Evolutionary conservation across 2,797 vertebrate genomes (phyloP).

Genomic region (Mustela erminea): DNA sequence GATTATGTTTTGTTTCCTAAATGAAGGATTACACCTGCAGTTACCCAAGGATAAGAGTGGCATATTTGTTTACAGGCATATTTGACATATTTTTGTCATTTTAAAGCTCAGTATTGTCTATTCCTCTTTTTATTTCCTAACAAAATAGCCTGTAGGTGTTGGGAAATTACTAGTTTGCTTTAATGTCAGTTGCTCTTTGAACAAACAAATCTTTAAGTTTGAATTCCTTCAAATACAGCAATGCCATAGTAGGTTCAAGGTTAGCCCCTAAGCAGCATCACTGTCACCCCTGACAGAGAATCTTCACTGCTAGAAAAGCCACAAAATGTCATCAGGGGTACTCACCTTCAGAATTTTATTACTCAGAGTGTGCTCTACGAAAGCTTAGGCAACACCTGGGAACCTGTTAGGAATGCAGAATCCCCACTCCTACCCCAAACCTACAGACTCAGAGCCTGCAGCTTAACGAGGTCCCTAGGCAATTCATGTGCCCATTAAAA

Average conservation of each 20-base stretch:
- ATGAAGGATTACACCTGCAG: conserved; percentile 14
- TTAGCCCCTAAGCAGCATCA: background rate
- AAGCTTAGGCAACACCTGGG: background rate
- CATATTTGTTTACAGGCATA: background rate
- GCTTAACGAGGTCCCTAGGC: background rate
- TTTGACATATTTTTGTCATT: background rate
- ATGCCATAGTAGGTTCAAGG: background rate
- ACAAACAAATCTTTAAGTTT: conserved; percentile 28
- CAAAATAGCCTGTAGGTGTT: conserved; percentile 12
- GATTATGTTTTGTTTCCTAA: background rate
- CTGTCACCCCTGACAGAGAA: background rate
- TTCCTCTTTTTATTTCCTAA: conserved; percentile 33
- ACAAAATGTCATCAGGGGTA: background rate
- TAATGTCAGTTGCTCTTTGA: conserved; percentile 36
- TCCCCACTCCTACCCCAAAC: background rate
- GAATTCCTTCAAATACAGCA: background rate
- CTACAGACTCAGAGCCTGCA: background rate
- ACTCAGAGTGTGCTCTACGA: background rate
- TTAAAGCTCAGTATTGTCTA: background rate
- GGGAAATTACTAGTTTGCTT: conserved; percentile 38
- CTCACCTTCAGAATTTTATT: conserved; percentile 2
- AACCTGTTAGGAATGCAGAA: background rate
- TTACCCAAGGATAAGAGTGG: background rate
- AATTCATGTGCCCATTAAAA: background rate
- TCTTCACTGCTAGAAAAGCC: background rate